These are phyloP conservation scores for Plutella xylostella DNA, from an alignment of 2,888 invertebrate species.

Conservation along the genomic window DNA sequence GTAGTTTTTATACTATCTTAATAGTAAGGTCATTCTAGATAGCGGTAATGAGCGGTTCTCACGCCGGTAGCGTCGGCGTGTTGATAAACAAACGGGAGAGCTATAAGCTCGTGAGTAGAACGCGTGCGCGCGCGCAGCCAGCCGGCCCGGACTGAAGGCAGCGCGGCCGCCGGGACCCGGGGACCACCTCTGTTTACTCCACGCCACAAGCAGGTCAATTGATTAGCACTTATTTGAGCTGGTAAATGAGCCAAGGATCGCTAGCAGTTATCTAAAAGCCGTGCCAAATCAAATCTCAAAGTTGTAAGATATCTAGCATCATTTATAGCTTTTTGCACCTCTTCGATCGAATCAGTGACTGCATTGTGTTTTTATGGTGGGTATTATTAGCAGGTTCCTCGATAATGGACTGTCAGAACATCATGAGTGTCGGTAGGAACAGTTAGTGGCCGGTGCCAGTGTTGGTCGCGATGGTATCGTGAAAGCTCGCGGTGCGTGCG, in stretches of 20 bases:
- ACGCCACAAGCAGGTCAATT: no score
- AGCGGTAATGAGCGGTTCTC: slow-evolving; percentile 23
- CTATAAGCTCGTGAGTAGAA: slow-evolving; percentile 18
- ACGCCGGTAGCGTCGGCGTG: slow-evolving; percentile 32
- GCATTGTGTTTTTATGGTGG: no score
- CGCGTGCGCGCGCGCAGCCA: slow-evolving; percentile 61
- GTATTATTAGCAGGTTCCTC: no score
- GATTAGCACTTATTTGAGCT: no score
- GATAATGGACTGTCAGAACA: no score
- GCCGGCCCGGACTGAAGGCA: slow-evolving; percentile 60
- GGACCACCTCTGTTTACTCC: no score
- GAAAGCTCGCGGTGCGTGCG: slow-evolving; percentile 5
- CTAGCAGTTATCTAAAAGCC: no score
- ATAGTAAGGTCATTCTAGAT: slow-evolving; percentile 22
- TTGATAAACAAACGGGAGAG: slow-evolving; percentile 47
- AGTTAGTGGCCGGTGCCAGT: slow-evolving; percentile 5
- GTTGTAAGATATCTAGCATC: no score
- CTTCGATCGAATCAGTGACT: no score
- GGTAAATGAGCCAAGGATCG: no score
- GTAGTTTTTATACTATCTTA: slow-evolving; percentile 24
- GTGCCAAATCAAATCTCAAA: no score
- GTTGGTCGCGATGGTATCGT: neutral
- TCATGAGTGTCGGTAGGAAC: neutral
- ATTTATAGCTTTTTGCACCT: no score
- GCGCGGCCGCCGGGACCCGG: slow-evolving; percentile 40